Evolutionary conservation across 2,888 invertebrate species (phyloP).

Genomic region (Drosophila nr. medialis): DNA sequence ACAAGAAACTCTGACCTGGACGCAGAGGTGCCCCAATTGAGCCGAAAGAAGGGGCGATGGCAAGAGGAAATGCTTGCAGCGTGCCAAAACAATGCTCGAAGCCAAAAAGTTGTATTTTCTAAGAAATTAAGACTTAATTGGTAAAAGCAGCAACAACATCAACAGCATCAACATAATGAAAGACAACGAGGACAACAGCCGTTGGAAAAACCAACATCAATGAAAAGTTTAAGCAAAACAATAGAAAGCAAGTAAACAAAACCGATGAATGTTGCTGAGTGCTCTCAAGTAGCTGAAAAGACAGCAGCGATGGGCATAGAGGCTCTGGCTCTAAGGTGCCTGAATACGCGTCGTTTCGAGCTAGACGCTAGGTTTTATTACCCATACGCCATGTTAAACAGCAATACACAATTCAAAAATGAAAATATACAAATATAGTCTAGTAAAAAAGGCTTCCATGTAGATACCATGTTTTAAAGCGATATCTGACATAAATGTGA

Average conservation of each 20-base stretch:
- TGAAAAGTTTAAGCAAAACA: conserved; percentile 79
- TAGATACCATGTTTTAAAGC: background rate
- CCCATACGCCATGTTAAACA: conserved; percentile 68
- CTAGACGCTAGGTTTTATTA: conserved; percentile 48
- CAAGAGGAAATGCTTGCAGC: conserved; percentile 45
- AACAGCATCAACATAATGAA: conserved; percentile 48
- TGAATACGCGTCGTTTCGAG: conserved; percentile 10
- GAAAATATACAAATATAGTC: background rate
- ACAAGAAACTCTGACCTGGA: conserved; percentile 46
- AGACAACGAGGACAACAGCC: conserved; percentile 44
- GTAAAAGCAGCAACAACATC: conserved; percentile 73
- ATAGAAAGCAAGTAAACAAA: conserved; percentile 73
- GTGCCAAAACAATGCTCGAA: conserved; percentile 70
- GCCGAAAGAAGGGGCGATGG: conserved; percentile 28
- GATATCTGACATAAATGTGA: background rate
- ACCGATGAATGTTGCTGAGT: conserved; percentile 74
- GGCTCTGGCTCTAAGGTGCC: background rate
- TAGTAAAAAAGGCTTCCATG: too few relatives aligned
- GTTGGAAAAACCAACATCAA: conserved; percentile 73
- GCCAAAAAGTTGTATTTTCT: conserved; percentile 79
- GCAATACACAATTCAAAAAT: conserved; percentile 34
- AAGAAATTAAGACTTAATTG: conserved; percentile 80
- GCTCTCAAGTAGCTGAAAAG: conserved; percentile 57
- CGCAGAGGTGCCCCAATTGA: conserved; percentile 54
- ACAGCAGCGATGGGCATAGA: conserved; percentile 23